These are phyloP conservation scores for Labeo rohita DNA, from an alignment of 2,113 vertebrate species.

Conservation along the genomic window DNA sequence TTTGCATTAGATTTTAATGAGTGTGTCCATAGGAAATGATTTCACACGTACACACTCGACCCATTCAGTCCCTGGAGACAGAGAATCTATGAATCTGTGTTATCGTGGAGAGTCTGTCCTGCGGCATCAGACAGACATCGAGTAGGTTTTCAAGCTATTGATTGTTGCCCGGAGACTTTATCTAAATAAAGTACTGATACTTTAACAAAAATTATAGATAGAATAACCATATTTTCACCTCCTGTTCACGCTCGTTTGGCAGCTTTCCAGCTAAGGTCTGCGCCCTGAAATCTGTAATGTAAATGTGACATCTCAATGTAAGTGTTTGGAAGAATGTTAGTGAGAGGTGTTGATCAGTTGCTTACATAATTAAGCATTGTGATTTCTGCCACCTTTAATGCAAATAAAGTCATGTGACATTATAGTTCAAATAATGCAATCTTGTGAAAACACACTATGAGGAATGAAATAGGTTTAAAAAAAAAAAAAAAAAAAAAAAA, in stretches of 20 bases:
- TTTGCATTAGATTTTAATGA: slow-evolving; percentile 51
- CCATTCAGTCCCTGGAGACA: slow-evolving; percentile 14
- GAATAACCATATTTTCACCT: not conserved
- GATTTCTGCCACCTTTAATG: not conserved
- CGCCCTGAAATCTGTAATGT: not conserved
- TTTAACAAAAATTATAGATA: slow-evolving; percentile 14
- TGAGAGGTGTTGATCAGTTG: not conserved
- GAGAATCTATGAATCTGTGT: not conserved
- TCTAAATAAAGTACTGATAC: not conserved
- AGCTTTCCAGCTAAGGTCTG: not conserved
- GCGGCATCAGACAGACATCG: not conserved
- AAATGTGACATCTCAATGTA: not conserved
- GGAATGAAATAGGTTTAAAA: not conserved
- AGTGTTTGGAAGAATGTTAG: not conserved
- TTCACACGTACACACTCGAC: slow-evolving; percentile 4
- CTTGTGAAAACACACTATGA: not conserved
- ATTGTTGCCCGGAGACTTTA: not conserved
- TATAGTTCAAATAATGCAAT: not conserved
- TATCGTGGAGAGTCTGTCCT: slow-evolving; percentile 1
- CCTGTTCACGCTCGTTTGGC: not conserved
- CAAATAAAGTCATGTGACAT: not conserved
- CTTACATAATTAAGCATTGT: not conserved
- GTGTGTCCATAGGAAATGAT: slow-evolving; percentile 36
- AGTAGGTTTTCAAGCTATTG: slow-evolving; percentile 23
- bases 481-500: not conserved